Conservation (phyloP, 1,140 invertebrate genomes). For the Protaetia brevitarsis region DNA sequence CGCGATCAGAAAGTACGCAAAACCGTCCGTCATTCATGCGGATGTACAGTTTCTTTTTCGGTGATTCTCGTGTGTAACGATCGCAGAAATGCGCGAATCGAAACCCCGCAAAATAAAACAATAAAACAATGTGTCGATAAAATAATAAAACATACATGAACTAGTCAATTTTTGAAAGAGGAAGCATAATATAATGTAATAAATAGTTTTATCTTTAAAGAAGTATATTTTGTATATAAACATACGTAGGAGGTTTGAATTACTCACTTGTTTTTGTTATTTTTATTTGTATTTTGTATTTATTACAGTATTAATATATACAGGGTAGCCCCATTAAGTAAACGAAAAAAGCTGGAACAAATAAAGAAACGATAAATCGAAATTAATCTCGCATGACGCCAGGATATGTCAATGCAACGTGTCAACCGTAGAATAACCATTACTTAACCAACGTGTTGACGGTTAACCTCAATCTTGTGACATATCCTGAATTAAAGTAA, state of each 20-base stretch:
- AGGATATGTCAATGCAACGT: background rate
- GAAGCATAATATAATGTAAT: background rate
- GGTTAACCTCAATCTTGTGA: background rate
- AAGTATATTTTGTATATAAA: background rate
- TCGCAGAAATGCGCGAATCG: too few species aligned
- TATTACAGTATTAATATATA: constrained; percentile 24
- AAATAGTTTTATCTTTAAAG: background rate
- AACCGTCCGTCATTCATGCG: constrained; percentile 9
- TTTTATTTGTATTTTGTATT: constrained; percentile 1
- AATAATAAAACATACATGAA: background rate
- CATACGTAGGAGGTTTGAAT: background rate
- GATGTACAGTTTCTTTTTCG: background rate
- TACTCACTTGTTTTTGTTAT: background rate
- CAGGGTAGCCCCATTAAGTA: constrained; percentile 14
- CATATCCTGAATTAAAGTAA: background rate
- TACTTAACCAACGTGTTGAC: too few species aligned
- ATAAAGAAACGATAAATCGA: background rate
- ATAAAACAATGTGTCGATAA: background rate
- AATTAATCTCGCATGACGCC: background rate
- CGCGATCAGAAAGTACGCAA: background rate
- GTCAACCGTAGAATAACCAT: too few species aligned
- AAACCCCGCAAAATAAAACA: background rate
- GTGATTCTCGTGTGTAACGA: background rate
- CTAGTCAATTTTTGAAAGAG: constrained; percentile 11
- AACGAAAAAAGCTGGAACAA: background rate